Evolutionary conservation across 2,113 vertebrate species (phyloP), one percentile per base, ranked within the genome.

Genomic region (Elephas maximus): DNA sequence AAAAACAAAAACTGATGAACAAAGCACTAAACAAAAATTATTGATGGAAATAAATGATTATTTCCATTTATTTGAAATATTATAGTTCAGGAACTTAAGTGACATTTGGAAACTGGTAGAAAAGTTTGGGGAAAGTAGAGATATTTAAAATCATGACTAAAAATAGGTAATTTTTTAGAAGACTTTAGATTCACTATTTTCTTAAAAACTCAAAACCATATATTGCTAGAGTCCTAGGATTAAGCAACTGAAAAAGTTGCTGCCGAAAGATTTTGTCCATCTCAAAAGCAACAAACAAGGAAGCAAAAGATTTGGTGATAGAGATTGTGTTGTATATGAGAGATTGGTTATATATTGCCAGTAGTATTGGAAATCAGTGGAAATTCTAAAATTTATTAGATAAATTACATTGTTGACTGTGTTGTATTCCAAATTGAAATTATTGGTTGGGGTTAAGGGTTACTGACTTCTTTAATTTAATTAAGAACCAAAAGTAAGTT

Each of bases 141-240:
- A 26, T 92, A 23, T 88, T 95, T 93, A 51, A 90, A 96, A 24
- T 14, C 20, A 67, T 71, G 28, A 11, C 57, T 94, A 88, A 93
- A 88, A 94, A 30, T 81, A 69, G 1, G 24, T 53, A 33, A 57
- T 51, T 74, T 85, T 51, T 92, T 51, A 86, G 45, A 90, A 48
- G n/a, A 63, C 51, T 84, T 96, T 86, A 65, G 30, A 78, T 94
- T 90, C 17, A 84, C 15, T 89, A 76, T 89, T 96, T 96, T 86
- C 44, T 92, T 65, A 95, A 92, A 78, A 96, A 69, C 86, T 96
- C 23, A 93, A 96, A 93, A 63, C 18, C 21, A 26, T 88, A n/a
- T 82, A 53, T 88, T 95, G 30, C 92, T 53, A 95, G 37, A 87
- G 2, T 71, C 20, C 8, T 88, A 60, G 28, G 2, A 20, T 71